Evolutionary conservation across 2,797 vertebrate species (phyloP).

Genomic region (Anomalospiza imberbis): DNA sequence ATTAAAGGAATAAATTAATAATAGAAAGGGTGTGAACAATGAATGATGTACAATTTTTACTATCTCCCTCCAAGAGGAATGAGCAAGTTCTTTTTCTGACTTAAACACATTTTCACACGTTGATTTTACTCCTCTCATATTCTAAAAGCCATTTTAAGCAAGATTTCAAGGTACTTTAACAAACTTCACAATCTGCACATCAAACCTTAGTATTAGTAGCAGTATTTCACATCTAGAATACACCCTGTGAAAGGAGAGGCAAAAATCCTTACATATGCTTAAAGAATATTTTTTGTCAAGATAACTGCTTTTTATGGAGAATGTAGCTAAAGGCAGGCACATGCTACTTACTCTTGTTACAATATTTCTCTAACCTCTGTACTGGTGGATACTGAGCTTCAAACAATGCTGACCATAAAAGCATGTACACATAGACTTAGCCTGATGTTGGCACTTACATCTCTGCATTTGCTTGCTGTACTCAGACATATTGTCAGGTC

Average conservation of each 20-base stretch:
- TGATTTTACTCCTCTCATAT: background rate
- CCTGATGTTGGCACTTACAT: slow-evolving; percentile 77
- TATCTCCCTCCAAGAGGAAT: background rate
- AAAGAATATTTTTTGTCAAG: background rate
- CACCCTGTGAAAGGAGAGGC: background rate
- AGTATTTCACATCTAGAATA: background rate
- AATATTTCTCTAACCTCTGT: background rate
- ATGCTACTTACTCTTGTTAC: background rate
- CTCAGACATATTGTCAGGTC: slow-evolving; percentile 94
- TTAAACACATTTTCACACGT: background rate
- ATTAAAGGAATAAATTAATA: background rate
- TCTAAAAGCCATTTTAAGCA: background rate
- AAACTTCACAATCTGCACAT: background rate
- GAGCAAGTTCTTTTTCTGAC: background rate
- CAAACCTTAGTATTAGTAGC: background rate
- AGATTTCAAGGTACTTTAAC: background rate
- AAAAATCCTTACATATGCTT: background rate
- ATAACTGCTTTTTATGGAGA: background rate
- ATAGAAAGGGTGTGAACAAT: background rate
- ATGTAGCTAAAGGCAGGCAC: background rate
- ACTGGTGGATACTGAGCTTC: background rate
- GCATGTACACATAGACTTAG: background rate
- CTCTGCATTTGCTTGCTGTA: slow-evolving; percentile 97
- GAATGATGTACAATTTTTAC: background rate
- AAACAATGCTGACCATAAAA: background rate